A percentile compares a stretch with the other conserved stretches of the same genome.
These are phyloP conservation scores for Acanthosepion esculentum DNA, from an alignment of 2,888 invertebrate genomes.

Conservation along the genomic window DNA sequence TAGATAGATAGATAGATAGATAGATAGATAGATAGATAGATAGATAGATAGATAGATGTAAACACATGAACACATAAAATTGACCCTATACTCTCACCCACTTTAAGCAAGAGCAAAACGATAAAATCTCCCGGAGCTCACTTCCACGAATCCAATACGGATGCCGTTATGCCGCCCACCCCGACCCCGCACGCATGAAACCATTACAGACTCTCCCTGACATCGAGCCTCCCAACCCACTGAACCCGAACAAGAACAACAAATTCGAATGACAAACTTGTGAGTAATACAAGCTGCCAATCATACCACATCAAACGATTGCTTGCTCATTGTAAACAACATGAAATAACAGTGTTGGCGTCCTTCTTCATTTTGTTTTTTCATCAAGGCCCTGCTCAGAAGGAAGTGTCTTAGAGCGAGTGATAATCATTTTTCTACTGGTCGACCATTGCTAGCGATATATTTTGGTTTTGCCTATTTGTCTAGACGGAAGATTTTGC, in stretches of 20 bases:
- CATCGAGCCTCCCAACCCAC: background rate
- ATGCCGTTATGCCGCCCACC: background rate
- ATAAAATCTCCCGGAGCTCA: background rate
- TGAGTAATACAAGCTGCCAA: constrained; percentile 33
- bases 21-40: constrained; percentile 16
- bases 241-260: background rate
- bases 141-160: background rate
- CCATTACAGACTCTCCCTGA: background rate
- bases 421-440: background rate
- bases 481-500: no score
- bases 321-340: background rate
- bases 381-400: background rate
- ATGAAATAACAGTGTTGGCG: background rate
- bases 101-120: background rate
- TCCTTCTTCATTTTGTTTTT: background rate
- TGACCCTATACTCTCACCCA: background rate
- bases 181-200: background rate
- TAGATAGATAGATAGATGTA: constrained; percentile 33
- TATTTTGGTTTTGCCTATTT: no score
- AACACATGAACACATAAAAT: background rate
- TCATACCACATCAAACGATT: constrained; percentile 20
- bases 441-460: no score
- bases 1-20: background rate
- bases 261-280: background rate
- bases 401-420: background rate